Percentiles rank a stretch among this genome's conserved stretches.
Conservation (phyloP, 2,888 invertebrate genomes). For the Perizoma affinitatum region DNA sequence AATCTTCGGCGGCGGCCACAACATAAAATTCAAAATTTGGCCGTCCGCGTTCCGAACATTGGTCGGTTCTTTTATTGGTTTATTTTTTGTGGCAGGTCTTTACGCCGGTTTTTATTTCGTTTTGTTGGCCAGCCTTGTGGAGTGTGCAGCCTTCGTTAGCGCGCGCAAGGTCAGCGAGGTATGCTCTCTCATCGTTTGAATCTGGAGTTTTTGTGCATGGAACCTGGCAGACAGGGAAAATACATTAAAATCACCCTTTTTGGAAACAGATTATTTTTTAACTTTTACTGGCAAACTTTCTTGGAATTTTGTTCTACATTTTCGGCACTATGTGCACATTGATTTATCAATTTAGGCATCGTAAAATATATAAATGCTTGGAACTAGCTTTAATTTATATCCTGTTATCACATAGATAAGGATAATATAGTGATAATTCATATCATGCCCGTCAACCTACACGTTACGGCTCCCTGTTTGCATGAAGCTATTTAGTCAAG, state of each 20-base stretch:
- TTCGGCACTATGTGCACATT: too few relatives aligned
- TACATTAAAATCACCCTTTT: constrained; percentile 2
- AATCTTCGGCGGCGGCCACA: constrained; percentile 38
- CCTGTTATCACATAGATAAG: constrained; percentile 63
- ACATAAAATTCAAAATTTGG: constrained; percentile 48
- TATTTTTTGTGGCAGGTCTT: constrained; percentile 79
- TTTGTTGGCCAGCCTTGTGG: constrained; percentile 69
- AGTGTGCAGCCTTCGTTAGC: constrained; percentile 79
- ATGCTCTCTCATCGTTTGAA: constrained; percentile 52
- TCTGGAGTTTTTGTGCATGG: constrained; percentile 43
- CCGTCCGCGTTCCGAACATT: constrained; percentile 63
- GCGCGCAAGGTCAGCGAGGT: constrained; percentile 72
- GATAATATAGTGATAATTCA: constrained; percentile 60
- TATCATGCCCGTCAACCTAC: constrained; percentile 55
- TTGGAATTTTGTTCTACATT: too few relatives aligned
- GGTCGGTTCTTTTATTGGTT: constrained; percentile 61
- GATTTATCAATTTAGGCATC: too few relatives aligned
- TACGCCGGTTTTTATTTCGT: constrained; percentile 64
- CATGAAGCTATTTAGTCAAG: constrained; percentile 43
- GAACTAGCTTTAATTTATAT: constrained; percentile 53
- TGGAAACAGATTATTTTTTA: not conserved
- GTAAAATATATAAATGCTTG: too few relatives aligned
- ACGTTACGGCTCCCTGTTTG: constrained; percentile 43
- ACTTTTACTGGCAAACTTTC: not conserved
- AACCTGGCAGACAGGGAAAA: constrained; percentile 33